A percentile compares a stretch with the other conserved stretches of the same genome.
These are phyloP conservation scores for Ernsta delagoae DNA, from an alignment of 2,888 invertebrate genomes.

Conservation along the genomic window DNA sequence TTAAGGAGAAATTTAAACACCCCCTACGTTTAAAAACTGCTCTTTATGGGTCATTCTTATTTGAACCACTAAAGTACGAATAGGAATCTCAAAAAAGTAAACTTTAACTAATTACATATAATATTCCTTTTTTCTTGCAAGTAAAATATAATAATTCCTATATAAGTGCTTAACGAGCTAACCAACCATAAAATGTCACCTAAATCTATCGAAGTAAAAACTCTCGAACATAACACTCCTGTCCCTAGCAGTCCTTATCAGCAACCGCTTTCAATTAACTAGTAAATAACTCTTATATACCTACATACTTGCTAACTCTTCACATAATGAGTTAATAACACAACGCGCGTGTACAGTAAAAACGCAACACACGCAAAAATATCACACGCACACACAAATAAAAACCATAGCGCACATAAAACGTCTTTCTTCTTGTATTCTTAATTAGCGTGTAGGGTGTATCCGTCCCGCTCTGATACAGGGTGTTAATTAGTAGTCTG, in stretches of 20 bases:
- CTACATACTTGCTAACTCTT: slow-evolving; percentile 71
- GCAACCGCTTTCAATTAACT: slow-evolving; percentile 81
- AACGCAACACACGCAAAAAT: slow-evolving; percentile 60
- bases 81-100: too few species aligned
- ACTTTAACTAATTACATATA: too few species aligned
- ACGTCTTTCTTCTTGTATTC: slow-evolving; percentile 88
- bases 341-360: slow-evolving; percentile 71
- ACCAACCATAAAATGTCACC: slow-evolving; percentile 18
- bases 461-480: slow-evolving; percentile 70
- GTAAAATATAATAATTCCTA: slow-evolving; percentile 10
- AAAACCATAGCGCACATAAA: slow-evolving; percentile 76
- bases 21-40: too few species aligned
- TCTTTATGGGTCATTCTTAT: too few species aligned
- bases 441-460: slow-evolving; percentile 87
- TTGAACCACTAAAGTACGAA: too few species aligned
- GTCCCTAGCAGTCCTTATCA: slow-evolving; percentile 74
- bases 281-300: slow-evolving; percentile 80
- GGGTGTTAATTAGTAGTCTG: slow-evolving; percentile 77
- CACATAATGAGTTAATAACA: slow-evolving; percentile 84
- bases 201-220: slow-evolving; percentile 56
- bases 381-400: slow-evolving; percentile 54
- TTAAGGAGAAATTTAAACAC: too few species aligned
- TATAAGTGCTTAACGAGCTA: slow-evolving; percentile 2
- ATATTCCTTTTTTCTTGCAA: too few species aligned
- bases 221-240: slow-evolving; percentile 56